phyloP scores from a whole-genome alignment of 2,113 vertebrate genomes.

The Hippocampus comes region DNA sequence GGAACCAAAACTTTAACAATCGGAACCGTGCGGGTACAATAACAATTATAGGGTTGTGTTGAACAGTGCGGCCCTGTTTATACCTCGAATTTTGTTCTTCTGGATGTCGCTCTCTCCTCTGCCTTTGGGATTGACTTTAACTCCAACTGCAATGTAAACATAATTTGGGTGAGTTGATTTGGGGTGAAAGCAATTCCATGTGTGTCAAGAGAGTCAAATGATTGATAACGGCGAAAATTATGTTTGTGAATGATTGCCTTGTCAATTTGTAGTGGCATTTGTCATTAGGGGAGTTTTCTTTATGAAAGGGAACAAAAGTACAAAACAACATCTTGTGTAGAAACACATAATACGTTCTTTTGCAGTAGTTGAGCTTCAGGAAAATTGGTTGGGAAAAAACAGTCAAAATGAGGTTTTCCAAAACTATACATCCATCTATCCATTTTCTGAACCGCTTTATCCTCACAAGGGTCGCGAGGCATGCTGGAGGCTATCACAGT shows the following conservation, averaged over 20 bases:
- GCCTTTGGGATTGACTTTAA: slow-evolving; percentile 74
- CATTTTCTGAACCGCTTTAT: no score
- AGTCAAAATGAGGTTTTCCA: not conserved
- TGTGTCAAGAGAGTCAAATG: not conserved
- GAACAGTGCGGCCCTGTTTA: not conserved
- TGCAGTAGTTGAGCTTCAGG: slow-evolving; percentile 10
- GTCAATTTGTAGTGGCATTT: slow-evolving; percentile 7
- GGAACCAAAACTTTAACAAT: not conserved
- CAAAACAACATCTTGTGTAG: not conserved
- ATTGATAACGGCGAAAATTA: slow-evolving; percentile 3
- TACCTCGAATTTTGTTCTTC: slow-evolving; percentile 78
- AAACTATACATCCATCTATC: not conserved
- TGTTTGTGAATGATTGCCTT: slow-evolving; percentile 9
- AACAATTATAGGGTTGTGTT: not conserved
- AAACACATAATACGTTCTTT: slow-evolving; percentile 11
- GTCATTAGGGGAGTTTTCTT: not conserved
- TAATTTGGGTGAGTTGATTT: not conserved
- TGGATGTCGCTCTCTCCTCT: slow-evolving; percentile 73
- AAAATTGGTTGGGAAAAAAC: not conserved
- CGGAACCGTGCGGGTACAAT: slow-evolving; percentile 5
- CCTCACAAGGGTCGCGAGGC: not conserved
- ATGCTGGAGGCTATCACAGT: no score
- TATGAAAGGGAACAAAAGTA: not conserved
- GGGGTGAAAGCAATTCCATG: not conserved
- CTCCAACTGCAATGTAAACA: slow-evolving; percentile 67